phyloP scores from a whole-genome alignment of 2,888 invertebrate species.

The Ditula angustiorana region DNA sequence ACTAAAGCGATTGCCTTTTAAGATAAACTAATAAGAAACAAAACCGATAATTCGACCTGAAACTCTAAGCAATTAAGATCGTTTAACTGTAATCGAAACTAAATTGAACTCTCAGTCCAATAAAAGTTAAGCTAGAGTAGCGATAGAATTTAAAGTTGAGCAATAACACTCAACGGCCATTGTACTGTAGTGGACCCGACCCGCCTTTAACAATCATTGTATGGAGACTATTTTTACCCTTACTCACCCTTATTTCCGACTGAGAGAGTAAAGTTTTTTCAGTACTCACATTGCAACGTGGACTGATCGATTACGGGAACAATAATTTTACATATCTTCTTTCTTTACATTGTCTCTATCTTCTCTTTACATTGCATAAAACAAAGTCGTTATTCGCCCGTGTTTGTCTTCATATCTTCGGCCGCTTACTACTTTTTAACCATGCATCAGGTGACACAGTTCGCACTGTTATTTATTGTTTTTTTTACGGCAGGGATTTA shows the following conservation, averaged over 20 bases:
- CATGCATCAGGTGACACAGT: too few relatives aligned
- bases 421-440: too few relatives aligned
- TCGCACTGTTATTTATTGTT: too few relatives aligned
- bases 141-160: constrained; percentile 35
- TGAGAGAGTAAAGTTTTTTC: neutral
- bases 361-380: too few relatives aligned
- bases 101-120: constrained; percentile 25
- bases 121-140: constrained; percentile 31
- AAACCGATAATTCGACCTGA: constrained; percentile 16
- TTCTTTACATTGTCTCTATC: too few relatives aligned
- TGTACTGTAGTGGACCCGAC: constrained; percentile 12
- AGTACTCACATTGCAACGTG: too few relatives aligned
- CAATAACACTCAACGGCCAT: constrained; percentile 26
- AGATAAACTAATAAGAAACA: constrained; percentile 17
- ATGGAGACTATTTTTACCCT: constrained; percentile 22
- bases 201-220: constrained; percentile 13
- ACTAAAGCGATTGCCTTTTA: neutral
- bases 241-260: constrained; percentile 12
- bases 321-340: too few relatives aligned
- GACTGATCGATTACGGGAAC: too few relatives aligned
- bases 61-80: constrained; percentile 29
- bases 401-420: too few relatives aligned
- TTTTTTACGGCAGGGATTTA: too few relatives aligned
- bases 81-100: constrained; percentile 32
- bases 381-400: too few relatives aligned